These are phyloP conservation scores for Myripristis murdjan DNA, from an alignment of 2,797 vertebrate genomes.

Conservation along the genomic window DNA sequence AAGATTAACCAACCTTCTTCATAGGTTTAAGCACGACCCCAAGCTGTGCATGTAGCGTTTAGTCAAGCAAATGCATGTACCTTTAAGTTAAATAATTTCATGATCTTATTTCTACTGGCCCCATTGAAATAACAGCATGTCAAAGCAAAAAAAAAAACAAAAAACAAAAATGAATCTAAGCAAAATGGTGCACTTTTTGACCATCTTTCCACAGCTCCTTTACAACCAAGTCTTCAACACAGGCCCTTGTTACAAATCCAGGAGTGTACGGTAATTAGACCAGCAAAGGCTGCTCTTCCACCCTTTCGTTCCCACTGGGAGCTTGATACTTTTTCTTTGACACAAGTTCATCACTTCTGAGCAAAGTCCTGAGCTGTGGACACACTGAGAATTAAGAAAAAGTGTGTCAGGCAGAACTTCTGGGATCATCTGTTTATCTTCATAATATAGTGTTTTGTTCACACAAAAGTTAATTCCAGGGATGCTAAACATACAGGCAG, in stretches of 20 bases:
- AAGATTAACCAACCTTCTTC: slow-evolving; percentile 1
- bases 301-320: slow-evolving; percentile 16
- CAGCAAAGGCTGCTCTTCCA: slow-evolving; percentile 18
- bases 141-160: too few species aligned
- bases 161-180: slow-evolving; percentile 29
- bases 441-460: slow-evolving; percentile 24
- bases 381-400: background rate
- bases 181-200: slow-evolving; percentile 10
- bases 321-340: slow-evolving; percentile 32
- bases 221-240: slow-evolving; percentile 5
- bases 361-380: slow-evolving; percentile 63
- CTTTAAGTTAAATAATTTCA: slow-evolving; percentile 15
- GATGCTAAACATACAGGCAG: background rate
- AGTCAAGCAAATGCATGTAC: slow-evolving; percentile 4
- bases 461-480: slow-evolving; percentile 15
- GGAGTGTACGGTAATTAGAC: slow-evolving; percentile 32
- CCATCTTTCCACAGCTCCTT: background rate
- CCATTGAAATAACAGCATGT: background rate
- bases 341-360: background rate
- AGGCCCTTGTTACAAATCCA: slow-evolving; percentile 26
- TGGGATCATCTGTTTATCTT: slow-evolving; percentile 16
- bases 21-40: slow-evolving; percentile 20
- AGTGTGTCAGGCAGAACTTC: slow-evolving; percentile 21
- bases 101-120: slow-evolving; percentile 19
- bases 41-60: background rate